Base-by-base conservation (phyloP, 2,113 vertebrate species). In the Trogon surrucura region DNA sequence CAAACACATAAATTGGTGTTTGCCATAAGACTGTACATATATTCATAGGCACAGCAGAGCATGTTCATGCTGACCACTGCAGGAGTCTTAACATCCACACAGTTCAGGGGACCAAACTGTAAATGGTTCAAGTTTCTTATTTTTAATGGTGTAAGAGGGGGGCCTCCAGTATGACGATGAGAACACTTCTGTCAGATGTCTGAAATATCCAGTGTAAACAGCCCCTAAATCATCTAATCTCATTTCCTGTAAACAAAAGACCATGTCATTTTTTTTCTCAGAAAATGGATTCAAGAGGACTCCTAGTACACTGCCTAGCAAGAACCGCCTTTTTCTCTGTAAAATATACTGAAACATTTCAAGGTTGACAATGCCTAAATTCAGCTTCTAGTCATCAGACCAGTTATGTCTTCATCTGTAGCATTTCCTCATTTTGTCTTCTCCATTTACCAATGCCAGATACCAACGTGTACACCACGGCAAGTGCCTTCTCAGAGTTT, bases 171-270 rank as follows among this genome's bases (percentile, higher is more conserved):
- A 30, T 80, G n/a, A 57, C 50, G n/a, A 50, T 81, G 16, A 58
- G 47, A 62, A 34, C 44, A 58, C 29, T 67, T 44, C 30, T 9
- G 29, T 82, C 66, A 75, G 50, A 65, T 75, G 20, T 88, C 38
- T 79, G 79, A 85, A 91, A 85, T 91, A 85, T 44, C 4, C 79
- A 38, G 34, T 61, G 23, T 94, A 91, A 95, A 80, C 74, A 75
- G 32, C 50, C 48, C 45, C 79, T 36, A 89, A 89, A 53, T 82
- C 48, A 89, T 64, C 66, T 94, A 89, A 78, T 94, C 81, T 91
- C 14, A 5, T 53, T 96, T 95, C 85, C 90, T 91, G 62, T 94
- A 95, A 96, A 89, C 84, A 85, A 44, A 81, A 89, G 22, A 20
- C 36, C 41, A 3, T 67, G 69, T 25, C 14, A 29, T 74, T 64